A percentile compares a stretch with the other conserved stretches of the same genome.
phyloP scores from a whole-genome alignment of 2,888 invertebrate genomes.

The Brachycybe producta region DNA sequence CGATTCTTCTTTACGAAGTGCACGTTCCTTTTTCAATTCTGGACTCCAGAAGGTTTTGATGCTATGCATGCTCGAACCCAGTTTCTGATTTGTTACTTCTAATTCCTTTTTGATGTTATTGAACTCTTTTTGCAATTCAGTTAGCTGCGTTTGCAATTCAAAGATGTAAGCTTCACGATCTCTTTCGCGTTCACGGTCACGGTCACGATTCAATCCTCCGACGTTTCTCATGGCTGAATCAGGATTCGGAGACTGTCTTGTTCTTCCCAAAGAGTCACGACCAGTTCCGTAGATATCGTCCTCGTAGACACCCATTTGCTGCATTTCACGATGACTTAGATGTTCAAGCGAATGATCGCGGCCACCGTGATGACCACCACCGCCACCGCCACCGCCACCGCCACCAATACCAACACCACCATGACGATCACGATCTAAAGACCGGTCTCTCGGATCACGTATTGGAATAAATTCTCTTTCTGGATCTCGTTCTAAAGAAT shows the following conservation, averaged over 20 bases:
- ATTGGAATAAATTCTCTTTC: slow-evolving; percentile 79
- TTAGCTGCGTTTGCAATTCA: slow-evolving; percentile 84
- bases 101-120: slow-evolving; percentile 82
- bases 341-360: background rate
- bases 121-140: slow-evolving; percentile 85
- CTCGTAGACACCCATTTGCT: slow-evolving; percentile 23
- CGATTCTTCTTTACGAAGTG: slow-evolving; percentile 91
- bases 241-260: slow-evolving; percentile 57
- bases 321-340: slow-evolving; percentile 20
- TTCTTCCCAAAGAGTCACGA: slow-evolving; percentile 27
- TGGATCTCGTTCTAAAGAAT: slow-evolving; percentile 50
- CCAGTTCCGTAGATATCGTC: slow-evolving; percentile 20
- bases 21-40: slow-evolving; percentile 95
- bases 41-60: slow-evolving; percentile 99
- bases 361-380: slow-evolving; percentile 17
- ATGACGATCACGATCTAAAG: slow-evolving; percentile 35
- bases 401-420: slow-evolving; percentile 19
- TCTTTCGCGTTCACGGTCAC: slow-evolving; percentile 9
- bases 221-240: slow-evolving; percentile 29
- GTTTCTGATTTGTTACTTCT: slow-evolving; percentile 90
- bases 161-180: slow-evolving; percentile 54
- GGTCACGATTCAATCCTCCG: background rate
- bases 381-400: slow-evolving; percentile 31
- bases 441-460: slow-evolving; percentile 43
- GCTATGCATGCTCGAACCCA: slow-evolving; percentile 97